These are phyloP conservation scores for Anomalospiza imberbis DNA, from an alignment of 2,797 vertebrate species.

Conservation along the genomic window DNA sequence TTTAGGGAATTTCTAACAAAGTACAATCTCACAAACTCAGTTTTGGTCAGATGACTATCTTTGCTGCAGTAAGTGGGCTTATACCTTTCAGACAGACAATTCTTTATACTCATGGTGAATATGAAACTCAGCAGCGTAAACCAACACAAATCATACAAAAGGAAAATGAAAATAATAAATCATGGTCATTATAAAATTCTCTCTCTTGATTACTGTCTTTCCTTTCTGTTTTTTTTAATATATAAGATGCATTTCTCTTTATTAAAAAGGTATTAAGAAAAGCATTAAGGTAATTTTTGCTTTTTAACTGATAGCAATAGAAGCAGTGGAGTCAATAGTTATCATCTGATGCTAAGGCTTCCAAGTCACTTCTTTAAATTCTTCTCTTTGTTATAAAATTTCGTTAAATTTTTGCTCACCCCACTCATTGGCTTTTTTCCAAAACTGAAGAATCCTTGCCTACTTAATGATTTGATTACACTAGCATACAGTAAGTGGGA, in stretches of 20 bases:
- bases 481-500: neutral
- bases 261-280: neutral
- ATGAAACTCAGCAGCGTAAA: neutral
- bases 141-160: neutral
- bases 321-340: neutral
- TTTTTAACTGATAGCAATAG: neutral
- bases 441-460: neutral
- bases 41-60: neutral
- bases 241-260: neutral
- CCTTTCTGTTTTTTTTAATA: neutral
- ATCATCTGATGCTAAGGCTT: fast-evolving
- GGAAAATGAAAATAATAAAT: neutral
- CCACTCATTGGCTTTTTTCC: neutral
- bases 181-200: neutral
- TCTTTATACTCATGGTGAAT: neutral
- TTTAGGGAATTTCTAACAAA: neutral
- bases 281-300: neutral
- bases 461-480: neutral
- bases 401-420: neutral
- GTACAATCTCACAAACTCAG: neutral
- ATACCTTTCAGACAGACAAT: neutral
- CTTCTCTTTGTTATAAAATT: neutral
- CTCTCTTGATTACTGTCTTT: neutral
- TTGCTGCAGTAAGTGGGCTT: neutral
- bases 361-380: neutral